Evolutionary conservation across 2,888 invertebrate species (phyloP).

Genomic region (Siphlonurus alternatus): DNA sequence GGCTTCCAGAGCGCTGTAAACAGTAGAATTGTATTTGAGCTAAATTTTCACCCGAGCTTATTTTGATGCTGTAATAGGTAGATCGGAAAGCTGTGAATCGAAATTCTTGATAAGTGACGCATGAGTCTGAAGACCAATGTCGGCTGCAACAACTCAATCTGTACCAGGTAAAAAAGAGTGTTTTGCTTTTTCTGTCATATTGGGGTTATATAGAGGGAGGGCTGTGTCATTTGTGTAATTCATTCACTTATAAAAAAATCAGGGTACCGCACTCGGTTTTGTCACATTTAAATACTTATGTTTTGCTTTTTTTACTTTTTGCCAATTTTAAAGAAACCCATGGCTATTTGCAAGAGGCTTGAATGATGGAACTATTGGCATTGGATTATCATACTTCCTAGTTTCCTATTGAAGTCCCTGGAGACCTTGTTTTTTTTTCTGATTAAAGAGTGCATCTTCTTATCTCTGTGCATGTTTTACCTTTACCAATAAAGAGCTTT

Average conservation of each 20-base stretch:
- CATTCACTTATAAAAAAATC: not conserved
- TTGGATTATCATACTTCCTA: too few species aligned
- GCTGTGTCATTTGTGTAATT: not conserved
- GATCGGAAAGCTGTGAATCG: not conserved
- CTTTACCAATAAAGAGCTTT: too few species aligned
- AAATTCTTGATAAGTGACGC: constrained; percentile 9
- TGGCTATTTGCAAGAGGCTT: too few species aligned
- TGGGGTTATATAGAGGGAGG: not conserved
- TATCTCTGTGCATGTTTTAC: too few species aligned
- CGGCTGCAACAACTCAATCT: constrained; percentile 33
- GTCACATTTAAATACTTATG: too few species aligned
- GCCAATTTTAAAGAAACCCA: too few species aligned
- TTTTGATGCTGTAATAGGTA: constrained; percentile 1
- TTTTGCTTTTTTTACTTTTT: too few species aligned
- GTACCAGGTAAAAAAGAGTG: constrained; percentile 27
- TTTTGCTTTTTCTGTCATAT: not conserved
- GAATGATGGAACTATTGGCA: too few species aligned
- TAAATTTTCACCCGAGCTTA: constrained; percentile 3
- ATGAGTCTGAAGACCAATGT: constrained; percentile 25
- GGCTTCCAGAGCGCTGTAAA: constrained; percentile 31
- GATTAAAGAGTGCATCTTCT: too few species aligned
- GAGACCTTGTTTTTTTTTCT: too few species aligned
- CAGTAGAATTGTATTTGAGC: constrained; percentile 20
- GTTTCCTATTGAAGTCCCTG: too few species aligned
- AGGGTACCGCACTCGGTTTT: too few species aligned